These are phyloP conservation scores for Morpho helenor DNA, from an alignment of 2,888 invertebrate genomes.

Conservation along the genomic window DNA sequence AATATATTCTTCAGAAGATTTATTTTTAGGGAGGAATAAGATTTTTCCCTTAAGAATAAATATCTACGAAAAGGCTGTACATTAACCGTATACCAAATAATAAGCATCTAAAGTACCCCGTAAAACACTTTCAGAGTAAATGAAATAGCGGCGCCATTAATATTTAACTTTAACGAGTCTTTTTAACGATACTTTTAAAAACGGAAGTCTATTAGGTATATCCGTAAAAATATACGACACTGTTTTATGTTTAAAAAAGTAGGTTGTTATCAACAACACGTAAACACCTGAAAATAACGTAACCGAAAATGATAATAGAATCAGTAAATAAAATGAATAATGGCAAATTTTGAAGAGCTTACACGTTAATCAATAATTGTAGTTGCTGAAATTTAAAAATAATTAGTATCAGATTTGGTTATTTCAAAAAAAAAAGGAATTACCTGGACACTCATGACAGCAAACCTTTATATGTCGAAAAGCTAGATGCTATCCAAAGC, in stretches of 20 bases:
- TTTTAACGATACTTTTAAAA: slow-evolving; percentile 31
- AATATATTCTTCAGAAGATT: not conserved
- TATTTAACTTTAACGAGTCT: slow-evolving; percentile 31
- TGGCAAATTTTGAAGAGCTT: too few relatives aligned
- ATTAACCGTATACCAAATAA: slow-evolving; percentile 22
- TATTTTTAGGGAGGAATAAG: not conserved
- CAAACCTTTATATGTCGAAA: too few relatives aligned
- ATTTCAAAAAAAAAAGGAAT: too few relatives aligned
- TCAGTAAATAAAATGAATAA: too few relatives aligned
- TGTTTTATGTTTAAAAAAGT: slow-evolving; percentile 8
- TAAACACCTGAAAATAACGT: too few relatives aligned
- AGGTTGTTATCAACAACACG: not conserved
- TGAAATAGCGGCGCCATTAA: slow-evolving; percentile 29
- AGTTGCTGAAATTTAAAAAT: too few relatives aligned
- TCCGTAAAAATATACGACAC: slow-evolving; percentile 39
- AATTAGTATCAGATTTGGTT: too few relatives aligned
- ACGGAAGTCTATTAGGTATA: slow-evolving; percentile 26
- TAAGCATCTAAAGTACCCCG: slow-evolving; percentile 22
- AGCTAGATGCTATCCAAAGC: too few relatives aligned
- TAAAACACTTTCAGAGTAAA: slow-evolving; percentile 22
- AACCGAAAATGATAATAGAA: slow-evolving; percentile 18
- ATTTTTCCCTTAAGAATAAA: slow-evolving; percentile 5
- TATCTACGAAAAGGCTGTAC: slow-evolving; percentile 11
- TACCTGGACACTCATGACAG: too few relatives aligned
- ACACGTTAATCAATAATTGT: too few relatives aligned